Evolutionary conservation across 1,140 invertebrate genomes (phyloP).

Genomic region (Lethocerus indicus): DNA sequence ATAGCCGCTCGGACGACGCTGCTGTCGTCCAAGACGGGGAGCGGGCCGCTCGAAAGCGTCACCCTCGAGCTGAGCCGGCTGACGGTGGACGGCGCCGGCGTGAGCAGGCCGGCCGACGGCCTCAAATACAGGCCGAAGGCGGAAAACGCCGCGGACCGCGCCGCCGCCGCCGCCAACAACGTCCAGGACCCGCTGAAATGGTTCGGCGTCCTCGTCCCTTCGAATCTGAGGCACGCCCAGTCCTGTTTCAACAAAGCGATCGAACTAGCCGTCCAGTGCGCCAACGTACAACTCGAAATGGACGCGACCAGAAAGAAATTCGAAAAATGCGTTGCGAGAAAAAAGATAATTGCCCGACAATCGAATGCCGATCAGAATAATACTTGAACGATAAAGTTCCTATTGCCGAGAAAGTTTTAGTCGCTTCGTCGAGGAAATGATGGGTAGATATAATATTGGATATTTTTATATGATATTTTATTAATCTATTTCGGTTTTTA

Average conservation of each 20-base stretch:
- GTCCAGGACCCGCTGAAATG: conserved; percentile 42
- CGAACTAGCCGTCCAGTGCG: conserved; percentile 38
- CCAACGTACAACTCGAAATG: conserved; percentile 41
- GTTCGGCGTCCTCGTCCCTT: conserved; percentile 57
- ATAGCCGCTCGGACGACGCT: conserved; percentile 33
- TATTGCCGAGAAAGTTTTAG: no score
- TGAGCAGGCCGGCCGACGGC: not conserved
- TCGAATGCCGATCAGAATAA: no score
- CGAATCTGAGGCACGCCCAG: conserved; percentile 46
- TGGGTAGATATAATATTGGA: no score
- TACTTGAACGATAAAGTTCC: no score
- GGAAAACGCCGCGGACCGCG: not conserved
- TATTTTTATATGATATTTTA: no score
- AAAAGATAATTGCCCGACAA: no score
- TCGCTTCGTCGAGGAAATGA: no score
- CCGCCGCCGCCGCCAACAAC: not conserved
- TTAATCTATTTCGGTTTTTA: no score
- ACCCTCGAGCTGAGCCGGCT: conserved; percentile 5
- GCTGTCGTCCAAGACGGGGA: conserved; percentile 22
- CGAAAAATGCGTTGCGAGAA: no score
- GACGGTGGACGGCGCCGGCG: no score
- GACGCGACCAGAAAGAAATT: conserved; percentile 27
- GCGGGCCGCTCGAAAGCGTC: conserved; percentile 8
- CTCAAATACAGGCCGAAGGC: not conserved
- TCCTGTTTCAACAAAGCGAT: conserved; percentile 42